Conservation (phyloP, 2,797 vertebrate species). For the Arrhamphus sclerolepis region DNA sequence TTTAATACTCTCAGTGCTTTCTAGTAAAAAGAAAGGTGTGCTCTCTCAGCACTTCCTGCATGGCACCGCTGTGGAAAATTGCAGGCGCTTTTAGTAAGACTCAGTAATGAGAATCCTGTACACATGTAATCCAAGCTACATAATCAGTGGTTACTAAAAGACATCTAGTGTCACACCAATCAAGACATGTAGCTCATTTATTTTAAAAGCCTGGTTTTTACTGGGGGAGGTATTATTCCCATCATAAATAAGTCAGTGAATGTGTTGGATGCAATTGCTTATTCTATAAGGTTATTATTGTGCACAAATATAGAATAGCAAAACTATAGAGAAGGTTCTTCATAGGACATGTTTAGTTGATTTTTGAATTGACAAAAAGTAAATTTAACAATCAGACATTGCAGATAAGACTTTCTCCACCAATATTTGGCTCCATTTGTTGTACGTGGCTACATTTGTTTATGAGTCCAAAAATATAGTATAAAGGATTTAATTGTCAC, state of each 20-base stretch:
- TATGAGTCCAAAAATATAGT: background rate
- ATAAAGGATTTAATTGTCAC: background rate
- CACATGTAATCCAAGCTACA: constrained; percentile 63
- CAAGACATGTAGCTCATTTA: constrained; percentile 40
- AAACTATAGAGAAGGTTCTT: background rate
- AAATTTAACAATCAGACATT: background rate
- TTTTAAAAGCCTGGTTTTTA: constrained; percentile 44
- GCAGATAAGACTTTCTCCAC: background rate
- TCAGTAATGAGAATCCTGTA: constrained; percentile 66
- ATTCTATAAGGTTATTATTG: background rate
- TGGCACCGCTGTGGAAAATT: constrained; percentile 56
- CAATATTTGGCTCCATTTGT: too few species aligned
- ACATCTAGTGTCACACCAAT: constrained; percentile 43
- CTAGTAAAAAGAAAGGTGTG: constrained; percentile 62
- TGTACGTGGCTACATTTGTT: background rate
- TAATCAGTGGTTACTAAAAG: constrained; percentile 59
- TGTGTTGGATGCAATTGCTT: constrained; percentile 8
- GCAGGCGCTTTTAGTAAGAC: constrained; percentile 69
- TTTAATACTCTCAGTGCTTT: constrained; percentile 65
- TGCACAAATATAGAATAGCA: background rate
- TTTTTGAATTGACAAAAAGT: background rate
- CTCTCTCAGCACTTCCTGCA: constrained; percentile 64
- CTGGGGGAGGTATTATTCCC: constrained; percentile 7
- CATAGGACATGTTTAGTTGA: background rate
- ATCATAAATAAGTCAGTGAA: constrained; percentile 16